Percentiles rank a stretch among this genome's conserved stretches.
Conservation (phyloP, 2,113 vertebrate genomes). For the Nycticebus coucang region DNA sequence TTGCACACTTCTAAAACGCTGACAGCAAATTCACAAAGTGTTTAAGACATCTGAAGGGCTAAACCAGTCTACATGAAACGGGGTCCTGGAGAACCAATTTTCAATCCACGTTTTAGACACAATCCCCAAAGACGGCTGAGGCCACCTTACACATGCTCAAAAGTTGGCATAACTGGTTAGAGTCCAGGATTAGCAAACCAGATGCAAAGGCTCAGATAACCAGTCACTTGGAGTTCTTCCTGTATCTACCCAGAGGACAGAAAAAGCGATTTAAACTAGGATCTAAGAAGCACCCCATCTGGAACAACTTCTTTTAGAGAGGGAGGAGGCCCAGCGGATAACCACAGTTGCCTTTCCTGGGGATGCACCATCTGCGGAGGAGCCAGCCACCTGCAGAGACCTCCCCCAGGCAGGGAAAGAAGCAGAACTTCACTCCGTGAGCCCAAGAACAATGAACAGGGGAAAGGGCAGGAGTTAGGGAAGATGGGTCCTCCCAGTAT, state of each 20-base stretch:
- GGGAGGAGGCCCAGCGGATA: conserved; percentile 15
- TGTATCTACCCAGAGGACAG: background rate
- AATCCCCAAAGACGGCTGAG: background rate
- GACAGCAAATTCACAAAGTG: background rate
- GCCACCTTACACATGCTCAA: background rate
- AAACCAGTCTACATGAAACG: background rate
- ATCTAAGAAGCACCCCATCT: conserved; percentile 35
- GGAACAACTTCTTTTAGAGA: conserved; percentile 6
- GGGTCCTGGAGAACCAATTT: background rate
- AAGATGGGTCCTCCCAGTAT: background rate
- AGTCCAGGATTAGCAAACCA: background rate
- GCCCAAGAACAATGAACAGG: background rate
- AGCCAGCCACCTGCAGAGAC: conserved; percentile 54
- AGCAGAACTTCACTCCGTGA: background rate
- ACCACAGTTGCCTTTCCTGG: background rate
- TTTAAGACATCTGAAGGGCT: background rate
- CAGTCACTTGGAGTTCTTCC: background rate
- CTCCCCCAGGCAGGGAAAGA: background rate
- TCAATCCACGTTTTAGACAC: background rate
- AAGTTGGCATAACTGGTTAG: background rate
- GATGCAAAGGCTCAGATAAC: background rate
- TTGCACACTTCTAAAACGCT: background rate
- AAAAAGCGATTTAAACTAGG: background rate
- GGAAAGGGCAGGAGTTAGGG: background rate
- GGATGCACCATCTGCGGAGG: conserved; percentile 50